Base-by-base conservation (phyloP, 2,888 invertebrate species). In the Ligdia adustata region DNA sequence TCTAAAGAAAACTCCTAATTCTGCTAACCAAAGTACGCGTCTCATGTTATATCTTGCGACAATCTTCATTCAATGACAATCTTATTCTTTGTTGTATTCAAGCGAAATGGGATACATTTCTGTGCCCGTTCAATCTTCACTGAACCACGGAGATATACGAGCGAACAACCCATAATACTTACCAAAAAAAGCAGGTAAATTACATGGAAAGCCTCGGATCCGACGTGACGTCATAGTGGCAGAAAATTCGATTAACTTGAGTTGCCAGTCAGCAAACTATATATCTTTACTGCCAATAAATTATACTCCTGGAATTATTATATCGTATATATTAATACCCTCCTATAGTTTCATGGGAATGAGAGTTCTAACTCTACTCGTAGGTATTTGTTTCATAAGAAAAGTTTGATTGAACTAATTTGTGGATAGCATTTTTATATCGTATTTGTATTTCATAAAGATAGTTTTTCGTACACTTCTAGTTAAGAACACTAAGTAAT, bases 171-270 rank as follows among this genome's bases (percentile, higher is more conserved):
- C 72, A 68, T 75, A 79, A 75, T 73, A 78, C 69, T 75, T 75
- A 72, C 67, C 42, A 42, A 63, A 82, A 81, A 55, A 53, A 52
- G 29, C 57, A 76, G 76, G 78, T 78, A 74, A 78, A 77, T 75
- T 76, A 77, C 72, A 47, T 37, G 62, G 80, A 81, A 78, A 73
- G 40, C 63, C 65, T 71, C 64, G 33, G 33, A 24, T 14, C 24
- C 41, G 20, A 82, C 82, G 81, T 84, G 83, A 78, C 69, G 67
- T 69, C 75, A 72, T 67, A 70, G 69, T 65, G 69, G 77, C 81
- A 79, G 80, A 85, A 84, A 78, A 81, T 81, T 83, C 78, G 79
- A 84, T 83, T 84, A 79, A 67, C 69, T 79, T 68, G 68, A 70
- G 67, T 68, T 63, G 70, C 69, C 58, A 72, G 72, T 80, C 81